These are phyloP conservation scores for Upupa epops DNA, from an alignment of 2,113 vertebrate species.

Conservation along the genomic window DNA sequence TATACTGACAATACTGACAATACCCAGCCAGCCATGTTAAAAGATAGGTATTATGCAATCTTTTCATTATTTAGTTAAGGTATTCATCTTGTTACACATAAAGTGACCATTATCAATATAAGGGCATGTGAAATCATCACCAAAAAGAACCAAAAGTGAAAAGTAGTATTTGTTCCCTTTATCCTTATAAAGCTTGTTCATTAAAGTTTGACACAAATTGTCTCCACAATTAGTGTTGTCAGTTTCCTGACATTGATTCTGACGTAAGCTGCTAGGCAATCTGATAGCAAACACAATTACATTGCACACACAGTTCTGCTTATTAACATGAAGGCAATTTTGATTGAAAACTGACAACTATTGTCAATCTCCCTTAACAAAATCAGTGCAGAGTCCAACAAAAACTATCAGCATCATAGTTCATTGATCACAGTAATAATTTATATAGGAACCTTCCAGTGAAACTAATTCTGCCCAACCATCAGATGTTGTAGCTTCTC, in stretches of 20 bases:
- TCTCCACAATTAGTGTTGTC: not conserved
- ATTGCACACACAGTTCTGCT: not conserved
- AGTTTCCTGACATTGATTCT: conserved; percentile 20
- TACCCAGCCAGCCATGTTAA: not conserved
- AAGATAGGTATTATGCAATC: not conserved
- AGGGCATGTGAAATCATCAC: not conserved
- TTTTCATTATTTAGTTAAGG: not conserved
- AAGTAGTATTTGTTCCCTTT: not conserved
- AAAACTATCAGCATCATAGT: conserved; percentile 25
- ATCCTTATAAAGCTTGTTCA: conserved; percentile 21
- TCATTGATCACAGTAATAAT: conserved; percentile 59
- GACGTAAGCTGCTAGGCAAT: conserved; percentile 23
- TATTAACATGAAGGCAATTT: conserved; percentile 58
- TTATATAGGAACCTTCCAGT: conserved; percentile 23
- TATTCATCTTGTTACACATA: not conserved
- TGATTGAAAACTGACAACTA: conserved; percentile 45
- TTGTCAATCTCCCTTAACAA: conserved; percentile 55
- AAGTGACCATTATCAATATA: not conserved
- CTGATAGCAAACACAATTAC: conserved; percentile 42
- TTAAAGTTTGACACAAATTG: conserved; percentile 26
- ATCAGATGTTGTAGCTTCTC: conserved; percentile 31
- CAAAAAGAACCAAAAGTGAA: not conserved
- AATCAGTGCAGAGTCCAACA: conserved; percentile 21
- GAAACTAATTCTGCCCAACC: conserved; percentile 41
- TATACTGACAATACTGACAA: not conserved